Percentiles rank a stretch among this genome's conserved stretches.
Evolutionary conservation across 30 jellyfish, hydroid and myxozoan species (phyloP).

Genomic region (Cassiopea andromeda): DNA sequence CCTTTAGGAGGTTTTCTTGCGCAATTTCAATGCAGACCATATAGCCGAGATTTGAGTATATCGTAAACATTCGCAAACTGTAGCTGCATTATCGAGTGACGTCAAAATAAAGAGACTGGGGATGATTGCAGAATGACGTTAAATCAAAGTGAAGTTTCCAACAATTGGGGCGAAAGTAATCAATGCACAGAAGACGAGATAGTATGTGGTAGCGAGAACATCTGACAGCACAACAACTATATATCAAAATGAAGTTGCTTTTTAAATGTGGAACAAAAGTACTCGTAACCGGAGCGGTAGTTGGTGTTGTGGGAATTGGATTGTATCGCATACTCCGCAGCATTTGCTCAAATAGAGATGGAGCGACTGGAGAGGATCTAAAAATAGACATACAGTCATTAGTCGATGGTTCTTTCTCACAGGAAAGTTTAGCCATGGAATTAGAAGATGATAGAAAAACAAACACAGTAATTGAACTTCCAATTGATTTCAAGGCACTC

Average conservation of each 20-base stretch:
- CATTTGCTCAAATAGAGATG: not conserved
- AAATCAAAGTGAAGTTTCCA: not conserved
- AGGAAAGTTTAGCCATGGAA: not conserved
- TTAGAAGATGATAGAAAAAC: not conserved
- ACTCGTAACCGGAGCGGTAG: constrained; percentile 13
- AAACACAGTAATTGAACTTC: not conserved
- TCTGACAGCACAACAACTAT: not conserved
- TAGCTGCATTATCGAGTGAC: not conserved
- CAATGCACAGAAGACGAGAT: not conserved
- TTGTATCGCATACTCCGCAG: not conserved
- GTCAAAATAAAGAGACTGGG: not conserved
- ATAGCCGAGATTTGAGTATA: not conserved
- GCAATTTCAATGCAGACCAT: not conserved
- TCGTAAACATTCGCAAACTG: not conserved
- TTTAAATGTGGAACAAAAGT: constrained; percentile 1
- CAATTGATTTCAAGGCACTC: constrained; percentile 11
- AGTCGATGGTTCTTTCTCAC: not conserved
- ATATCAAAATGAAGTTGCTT: not conserved
- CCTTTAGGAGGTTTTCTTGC: no score
- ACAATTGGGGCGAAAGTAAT: not conserved
- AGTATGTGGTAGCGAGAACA: not conserved
- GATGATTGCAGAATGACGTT: not conserved
- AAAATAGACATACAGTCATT: constrained; percentile 16
- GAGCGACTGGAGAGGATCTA: not conserved
- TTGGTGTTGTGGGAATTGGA: constrained; percentile 34